Conservation (phyloP, 2,797 vertebrate species). For the Aplochiton taeniatus region DNA sequence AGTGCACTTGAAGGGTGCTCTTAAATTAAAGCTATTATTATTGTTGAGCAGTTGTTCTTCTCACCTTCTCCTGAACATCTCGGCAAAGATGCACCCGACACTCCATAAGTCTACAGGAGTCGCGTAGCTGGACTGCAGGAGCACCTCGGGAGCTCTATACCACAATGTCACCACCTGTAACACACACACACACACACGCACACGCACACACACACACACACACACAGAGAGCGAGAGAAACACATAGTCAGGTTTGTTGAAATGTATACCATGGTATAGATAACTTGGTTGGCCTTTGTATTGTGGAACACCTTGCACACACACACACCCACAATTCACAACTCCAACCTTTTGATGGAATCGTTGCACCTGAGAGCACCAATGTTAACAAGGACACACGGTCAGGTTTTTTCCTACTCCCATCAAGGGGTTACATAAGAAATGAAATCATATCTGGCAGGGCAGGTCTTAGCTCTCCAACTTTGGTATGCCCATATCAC, state of each 20-base stretch:
- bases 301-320: too few species aligned
- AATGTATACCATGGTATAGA: too few species aligned
- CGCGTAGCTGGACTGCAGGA: slow-evolving; percentile 91
- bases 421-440: slow-evolving; percentile 54
- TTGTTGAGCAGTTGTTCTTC: slow-evolving; percentile 18
- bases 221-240: not conserved
- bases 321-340: too few species aligned
- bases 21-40: too few species aligned
- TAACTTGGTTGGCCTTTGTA: too few species aligned
- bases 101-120: slow-evolving; percentile 94
- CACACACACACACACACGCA: slow-evolving; percentile 20
- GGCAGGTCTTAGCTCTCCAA: slow-evolving; percentile 44
- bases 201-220: slow-evolving; percentile 14
- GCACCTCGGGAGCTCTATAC: slow-evolving; percentile 90
- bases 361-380: not conserved
- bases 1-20: too few species aligned
- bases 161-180: slow-evolving; percentile 88
- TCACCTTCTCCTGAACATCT: slow-evolving; percentile 92
- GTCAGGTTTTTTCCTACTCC: too few species aligned
- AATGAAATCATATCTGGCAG: slow-evolving; percentile 74
- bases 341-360: not conserved
- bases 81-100: slow-evolving; percentile 90
- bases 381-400: not conserved
- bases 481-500: slow-evolving; percentile 58
- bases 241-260: not conserved